phyloP scores from a whole-genome alignment of 2,113 vertebrate species.

The Clarias magur region DNA sequence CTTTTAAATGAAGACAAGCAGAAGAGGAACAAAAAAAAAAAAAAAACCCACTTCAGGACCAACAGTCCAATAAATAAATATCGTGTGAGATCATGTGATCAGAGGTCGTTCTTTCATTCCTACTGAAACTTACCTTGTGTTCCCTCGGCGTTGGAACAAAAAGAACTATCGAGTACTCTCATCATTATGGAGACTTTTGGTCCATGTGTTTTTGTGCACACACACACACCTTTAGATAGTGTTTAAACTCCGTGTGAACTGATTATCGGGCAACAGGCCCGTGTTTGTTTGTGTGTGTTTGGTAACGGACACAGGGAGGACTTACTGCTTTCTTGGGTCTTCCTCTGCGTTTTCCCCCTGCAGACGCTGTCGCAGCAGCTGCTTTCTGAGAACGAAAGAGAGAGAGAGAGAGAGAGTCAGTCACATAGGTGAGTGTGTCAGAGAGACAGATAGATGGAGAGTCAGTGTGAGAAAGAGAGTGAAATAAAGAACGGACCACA shows the following conservation, averaged over 20 bases:
- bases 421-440: not conserved
- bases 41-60: too few relatives aligned
- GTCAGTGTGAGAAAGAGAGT: too few relatives aligned
- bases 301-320: not conserved
- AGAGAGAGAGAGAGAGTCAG: not conserved
- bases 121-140: not conserved
- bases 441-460: too few relatives aligned
- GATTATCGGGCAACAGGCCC: not conserved
- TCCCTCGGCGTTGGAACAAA: too few relatives aligned
- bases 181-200: not conserved
- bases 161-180: not conserved
- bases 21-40: too few relatives aligned
- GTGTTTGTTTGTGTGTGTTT: too few relatives aligned
- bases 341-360: conserved; percentile 87
- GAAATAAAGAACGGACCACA: not conserved
- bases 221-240: not conserved
- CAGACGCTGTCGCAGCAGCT: conserved; percentile 76
- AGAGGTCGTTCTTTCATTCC: not conserved
- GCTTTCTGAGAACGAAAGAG: conserved; percentile 76
- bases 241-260: not conserved
- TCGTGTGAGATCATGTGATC: not conserved
- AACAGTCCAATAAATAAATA: too few relatives aligned
- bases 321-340: conserved; percentile 94
- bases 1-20: too few relatives aligned
- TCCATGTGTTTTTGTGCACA: not conserved